Evolutionary conservation across 64 coral and sea anemone genomes (phyloP).

Genomic region (Pocillopora damicornis): DNA sequence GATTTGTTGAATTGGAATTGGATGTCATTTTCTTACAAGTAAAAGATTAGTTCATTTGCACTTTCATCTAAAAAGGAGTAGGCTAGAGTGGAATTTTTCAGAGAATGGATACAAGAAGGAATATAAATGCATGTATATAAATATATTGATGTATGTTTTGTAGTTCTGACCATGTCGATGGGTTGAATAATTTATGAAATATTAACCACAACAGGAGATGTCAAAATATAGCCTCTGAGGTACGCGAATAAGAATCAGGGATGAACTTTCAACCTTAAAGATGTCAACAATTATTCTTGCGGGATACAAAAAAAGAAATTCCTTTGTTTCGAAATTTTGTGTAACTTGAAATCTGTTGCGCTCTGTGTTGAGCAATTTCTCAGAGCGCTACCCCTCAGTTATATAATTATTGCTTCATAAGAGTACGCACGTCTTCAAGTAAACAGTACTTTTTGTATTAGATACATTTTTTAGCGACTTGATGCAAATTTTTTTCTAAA

Average conservation of each 20-base stretch:
- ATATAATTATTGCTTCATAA: constrained; percentile 40
- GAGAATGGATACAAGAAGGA: constrained; percentile 3
- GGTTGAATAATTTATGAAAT: constrained; percentile 42
- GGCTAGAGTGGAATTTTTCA: neutral
- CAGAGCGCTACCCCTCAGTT: neutral
- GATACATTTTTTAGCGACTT: constrained; percentile 7
- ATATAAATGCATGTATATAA: constrained; percentile 22
- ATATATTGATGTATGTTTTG: constrained; percentile 11
- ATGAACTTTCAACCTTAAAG: neutral
- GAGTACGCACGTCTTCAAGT: neutral
- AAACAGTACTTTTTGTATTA: constrained; percentile 2
- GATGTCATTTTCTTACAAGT: neutral
- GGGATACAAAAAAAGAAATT: neutral
- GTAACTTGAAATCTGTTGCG: no score
- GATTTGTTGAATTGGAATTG: neutral
- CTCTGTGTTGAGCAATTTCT: neutral
- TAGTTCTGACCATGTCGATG: constrained; percentile 13
- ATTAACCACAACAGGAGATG: constrained; percentile 40
- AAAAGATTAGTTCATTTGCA: neutral
- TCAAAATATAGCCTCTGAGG: constrained; percentile 8
- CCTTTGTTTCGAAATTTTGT: constrained; percentile 8
- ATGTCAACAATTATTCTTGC: neutral
- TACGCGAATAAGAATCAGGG: constrained; percentile 7
- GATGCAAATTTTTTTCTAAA: neutral
- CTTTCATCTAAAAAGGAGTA: neutral